Percentiles rank a stretch among this genome's conserved stretches.
phyloP scores from a whole-genome alignment of 2,797 vertebrate genomes.

The Decapterus maruadsi region DNA sequence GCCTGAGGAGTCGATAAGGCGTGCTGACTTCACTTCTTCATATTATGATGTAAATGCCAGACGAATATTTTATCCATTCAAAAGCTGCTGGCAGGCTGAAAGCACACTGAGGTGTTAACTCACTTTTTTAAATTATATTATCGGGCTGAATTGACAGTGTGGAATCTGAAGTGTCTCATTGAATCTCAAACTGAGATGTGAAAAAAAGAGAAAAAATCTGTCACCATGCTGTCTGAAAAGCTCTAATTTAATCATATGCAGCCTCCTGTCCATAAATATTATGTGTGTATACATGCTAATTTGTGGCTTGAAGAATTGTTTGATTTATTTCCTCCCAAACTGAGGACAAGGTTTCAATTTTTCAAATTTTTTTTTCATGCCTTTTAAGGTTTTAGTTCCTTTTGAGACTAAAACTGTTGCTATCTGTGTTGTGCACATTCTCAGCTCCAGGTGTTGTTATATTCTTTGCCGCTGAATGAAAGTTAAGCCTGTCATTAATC shows the following conservation, averaged over 20 bases:
- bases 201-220: not conserved
- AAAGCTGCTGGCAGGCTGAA: slow-evolving; percentile 8
- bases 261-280: not conserved
- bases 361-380: no score
- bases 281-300: not conserved
- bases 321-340: not conserved
- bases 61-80: slow-evolving; percentile 19
- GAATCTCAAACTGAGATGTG: not conserved
- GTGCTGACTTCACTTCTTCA: slow-evolving; percentile 35
- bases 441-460: no score
- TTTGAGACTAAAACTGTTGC: no score
- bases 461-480: no score
- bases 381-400: no score
- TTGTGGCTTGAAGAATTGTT: not conserved
- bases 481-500: no score
- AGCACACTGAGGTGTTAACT: slow-evolving; percentile 16
- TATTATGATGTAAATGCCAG: slow-evolving; percentile 30
- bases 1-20: slow-evolving; percentile 10
- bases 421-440: no score
- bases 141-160: slow-evolving; percentile 3
- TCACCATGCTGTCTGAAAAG: slow-evolving; percentile 12
- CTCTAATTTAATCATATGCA: not conserved
- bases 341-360: slow-evolving; percentile 1
- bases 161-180: not conserved
- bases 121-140: slow-evolving; percentile 8